Conservation (phyloP, 2,888 invertebrate species). For the Darwinula stevensoni region DNA sequence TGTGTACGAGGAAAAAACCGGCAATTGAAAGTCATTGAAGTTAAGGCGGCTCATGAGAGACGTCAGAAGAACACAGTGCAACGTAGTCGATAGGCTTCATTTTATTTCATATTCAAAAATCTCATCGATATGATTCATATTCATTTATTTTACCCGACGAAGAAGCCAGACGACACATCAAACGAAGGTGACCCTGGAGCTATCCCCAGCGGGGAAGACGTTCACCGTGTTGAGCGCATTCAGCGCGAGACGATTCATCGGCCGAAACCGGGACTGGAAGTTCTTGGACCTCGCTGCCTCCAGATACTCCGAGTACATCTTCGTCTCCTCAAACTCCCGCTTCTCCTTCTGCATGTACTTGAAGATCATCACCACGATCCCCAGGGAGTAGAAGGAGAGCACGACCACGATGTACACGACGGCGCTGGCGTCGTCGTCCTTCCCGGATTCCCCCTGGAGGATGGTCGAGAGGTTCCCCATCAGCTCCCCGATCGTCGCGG, state of each 20-base stretch:
- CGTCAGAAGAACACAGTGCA: no score
- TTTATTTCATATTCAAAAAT: no score
- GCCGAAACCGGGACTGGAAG: slow-evolving; percentile 8
- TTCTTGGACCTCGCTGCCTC: slow-evolving; percentile 10
- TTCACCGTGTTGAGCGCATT: slow-evolving; percentile 12
- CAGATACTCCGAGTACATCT: slow-evolving; percentile 14
- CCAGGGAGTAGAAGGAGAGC: slow-evolving; percentile 12
- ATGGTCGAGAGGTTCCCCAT: no score
- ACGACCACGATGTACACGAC: slow-evolving; percentile 13
- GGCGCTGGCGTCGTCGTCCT: slow-evolving; percentile 10
- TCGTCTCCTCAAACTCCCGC: slow-evolving; percentile 14
- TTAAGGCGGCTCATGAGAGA: no score
- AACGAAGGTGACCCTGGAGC: slow-evolving; percentile 8
- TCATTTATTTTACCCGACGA: no score
- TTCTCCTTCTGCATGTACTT: slow-evolving; percentile 12
- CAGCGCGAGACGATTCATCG: slow-evolving; percentile 11
- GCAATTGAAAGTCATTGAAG: no score
- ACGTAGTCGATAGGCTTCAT: no score
- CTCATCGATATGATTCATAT: no score
- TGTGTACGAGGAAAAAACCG: no score
- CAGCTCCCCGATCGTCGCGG: no score
- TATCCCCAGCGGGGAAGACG: slow-evolving; percentile 10
- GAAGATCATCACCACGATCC: slow-evolving; percentile 12
- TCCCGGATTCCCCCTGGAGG: not conserved
- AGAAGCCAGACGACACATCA: no score